A percentile compares a stretch with the other conserved stretches of the same genome.
Conservation (phyloP, 2,113 vertebrate genomes). For the Toxotes chatareus region DNA sequence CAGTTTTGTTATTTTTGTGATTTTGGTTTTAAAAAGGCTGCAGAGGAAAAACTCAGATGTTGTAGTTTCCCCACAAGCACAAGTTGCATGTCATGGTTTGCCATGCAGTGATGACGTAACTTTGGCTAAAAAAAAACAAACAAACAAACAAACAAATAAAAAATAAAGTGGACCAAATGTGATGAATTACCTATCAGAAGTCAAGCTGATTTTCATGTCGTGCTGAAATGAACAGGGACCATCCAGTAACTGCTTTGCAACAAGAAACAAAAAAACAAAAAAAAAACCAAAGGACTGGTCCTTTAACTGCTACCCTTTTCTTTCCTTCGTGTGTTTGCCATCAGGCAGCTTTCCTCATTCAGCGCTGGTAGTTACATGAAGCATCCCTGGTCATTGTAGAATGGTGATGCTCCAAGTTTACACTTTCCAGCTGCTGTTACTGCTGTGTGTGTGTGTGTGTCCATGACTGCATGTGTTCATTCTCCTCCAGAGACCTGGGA, state of each 20-base stretch:
- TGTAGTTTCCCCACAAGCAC: background rate
- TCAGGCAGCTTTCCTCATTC: constrained; percentile 53
- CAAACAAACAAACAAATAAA: too few relatives aligned
- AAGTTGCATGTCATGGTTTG: background rate
- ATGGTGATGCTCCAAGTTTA: constrained; percentile 31
- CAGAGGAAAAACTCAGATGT: background rate
- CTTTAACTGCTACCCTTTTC: constrained; percentile 11
- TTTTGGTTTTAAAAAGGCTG: too few relatives aligned
- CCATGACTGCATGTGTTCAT: constrained; percentile 9
- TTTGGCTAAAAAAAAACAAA: background rate
- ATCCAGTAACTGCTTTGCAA: background rate
- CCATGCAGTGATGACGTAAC: background rate
- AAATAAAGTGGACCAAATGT: background rate
- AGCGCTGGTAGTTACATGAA: constrained; percentile 47
- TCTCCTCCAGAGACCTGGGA: constrained; percentile 68
- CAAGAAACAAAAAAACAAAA: background rate
- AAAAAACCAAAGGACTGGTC: background rate
- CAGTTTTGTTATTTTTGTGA: too few relatives aligned
- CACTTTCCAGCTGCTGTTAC: constrained; percentile 66
- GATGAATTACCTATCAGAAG: background rate
- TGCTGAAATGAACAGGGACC: background rate
- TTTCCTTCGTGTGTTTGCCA: constrained; percentile 62
- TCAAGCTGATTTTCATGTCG: background rate
- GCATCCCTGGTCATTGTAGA: constrained; percentile 43
- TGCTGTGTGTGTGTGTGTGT: constrained; percentile 7